Base-by-base conservation (phyloP, 2,797 vertebrate genomes). In the Siniperca scherzeri region DNA sequence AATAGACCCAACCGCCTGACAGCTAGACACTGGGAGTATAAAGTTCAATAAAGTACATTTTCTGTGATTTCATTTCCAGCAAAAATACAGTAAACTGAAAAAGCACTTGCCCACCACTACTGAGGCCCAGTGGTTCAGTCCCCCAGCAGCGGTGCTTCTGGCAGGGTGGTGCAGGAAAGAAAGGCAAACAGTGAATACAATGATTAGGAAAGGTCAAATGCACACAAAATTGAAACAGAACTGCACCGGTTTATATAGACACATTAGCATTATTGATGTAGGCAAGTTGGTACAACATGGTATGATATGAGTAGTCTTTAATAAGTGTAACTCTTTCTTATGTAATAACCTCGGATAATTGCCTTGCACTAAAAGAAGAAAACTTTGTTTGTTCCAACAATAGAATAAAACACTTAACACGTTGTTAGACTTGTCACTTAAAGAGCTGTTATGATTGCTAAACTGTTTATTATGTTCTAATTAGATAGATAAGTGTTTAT, bases 391-490 rank as follows among this genome's bases (percentile, higher is more conserved):
- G 11, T 73, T 30, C 9, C 30, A 44, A 25, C 50, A 60, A 22
- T 30, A 52, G 7, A 74, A 61, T 57, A 65, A 61, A 81, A 40
- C 21, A 27, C 44, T n/a, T 60, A 0, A 52, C 19, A 44, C 69
- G 21, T 78, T 68, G 65, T 77, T 67, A 17, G 21, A 19, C 65
- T 48, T 74, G 42, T 71, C 60, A 74, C 25, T 14, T 1, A 27
- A 79, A 80, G 48, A 83, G 60, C 73, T 67, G 50, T n/a, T 68
- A 40, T 19, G n/a, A 52, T 9, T 50, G 14, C n/a, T 16, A 25
- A 33, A 53, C 30, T 12, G 46, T 70, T 57, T 66, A 67, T 53
- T 44, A 17, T 62, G 22, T 56, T 61, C 14, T 66, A 42, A 81
- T 81, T 50, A 61, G 38, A 65, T 66, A 30, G 30, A 30, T 30